phyloP scores from a whole-genome alignment of 2,888 invertebrate species.

The Mimumesa dahlbomi region DNA sequence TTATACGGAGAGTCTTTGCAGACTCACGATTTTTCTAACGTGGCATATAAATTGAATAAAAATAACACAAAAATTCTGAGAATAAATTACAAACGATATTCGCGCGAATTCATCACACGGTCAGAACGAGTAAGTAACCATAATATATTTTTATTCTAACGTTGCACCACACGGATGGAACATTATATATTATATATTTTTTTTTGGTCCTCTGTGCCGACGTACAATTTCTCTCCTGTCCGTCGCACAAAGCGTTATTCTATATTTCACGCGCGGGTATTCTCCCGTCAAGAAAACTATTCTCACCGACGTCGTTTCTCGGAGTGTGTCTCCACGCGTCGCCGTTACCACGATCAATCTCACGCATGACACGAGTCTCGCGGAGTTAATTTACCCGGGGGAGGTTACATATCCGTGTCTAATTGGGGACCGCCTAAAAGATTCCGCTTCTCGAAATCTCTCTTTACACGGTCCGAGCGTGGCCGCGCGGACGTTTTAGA shows the following conservation, averaged over 20 bases:
- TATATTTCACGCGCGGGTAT: conserved; percentile 48
- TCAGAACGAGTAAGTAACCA: too few relatives aligned
- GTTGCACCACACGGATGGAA: too few relatives aligned
- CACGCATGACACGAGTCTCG: conserved; percentile 60
- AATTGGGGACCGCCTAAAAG: conserved; percentile 57
- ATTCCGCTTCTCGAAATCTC: conserved; percentile 5
- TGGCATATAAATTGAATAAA: too few relatives aligned
- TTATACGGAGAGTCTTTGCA: too few relatives aligned
- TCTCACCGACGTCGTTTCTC: conserved; percentile 33
- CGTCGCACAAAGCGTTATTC: conserved; percentile 49
- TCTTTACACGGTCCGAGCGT: conserved; percentile 56
- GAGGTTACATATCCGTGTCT: conserved; percentile 62
- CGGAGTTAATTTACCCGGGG: conserved; percentile 61
- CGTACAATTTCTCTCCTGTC: conserved; percentile 59
- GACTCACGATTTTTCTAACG: neutral
- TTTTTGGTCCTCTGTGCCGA: conserved; percentile 24
- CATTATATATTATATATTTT: too few relatives aligned
- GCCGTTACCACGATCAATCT: conserved; percentile 59
- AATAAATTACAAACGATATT: too few relatives aligned
- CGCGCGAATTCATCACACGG: too few relatives aligned
- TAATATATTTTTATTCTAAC: too few relatives aligned
- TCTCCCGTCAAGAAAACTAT: conserved; percentile 52
- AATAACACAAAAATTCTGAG: too few relatives aligned
- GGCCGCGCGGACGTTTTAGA: conserved; percentile 43
- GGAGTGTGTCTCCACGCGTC: conserved; percentile 11